Evolutionary conservation across 2,888 invertebrate genomes (phyloP), one percentile per base, ranked within the genome.

Genomic region (Metallyticus violacea): DNA sequence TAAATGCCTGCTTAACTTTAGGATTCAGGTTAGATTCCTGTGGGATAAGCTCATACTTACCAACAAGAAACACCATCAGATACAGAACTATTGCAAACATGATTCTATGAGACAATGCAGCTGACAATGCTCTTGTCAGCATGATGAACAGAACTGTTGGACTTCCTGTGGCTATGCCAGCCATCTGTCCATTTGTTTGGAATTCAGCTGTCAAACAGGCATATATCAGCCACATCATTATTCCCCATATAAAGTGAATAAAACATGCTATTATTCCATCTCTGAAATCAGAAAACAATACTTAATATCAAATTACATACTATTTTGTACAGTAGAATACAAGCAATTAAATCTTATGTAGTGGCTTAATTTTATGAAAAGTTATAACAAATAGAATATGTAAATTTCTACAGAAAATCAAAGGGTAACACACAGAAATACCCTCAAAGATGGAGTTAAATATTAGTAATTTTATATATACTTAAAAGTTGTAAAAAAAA

Each of bases 201-300:
- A 30, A 79, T 7, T 79, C 85, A 79, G 79, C 85, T 77, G 27
- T 26, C 6, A 85, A 79, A 79, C 79, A 85, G 4, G n/a, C 22
- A 26, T 85, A 85, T 25, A 29, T 29, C 26, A 85, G 26, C 85
- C 85, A 85, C 85, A 85, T 85, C 29, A 25, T 27, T n/a, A 85
- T 40, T 6, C 85, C 85, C 85, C 85, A 85, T n/a, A 79, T 1
- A 26, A 85, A 85, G 62, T 85, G 85, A 2, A 85, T 5, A 5
- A 85, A n/a, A 7, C 85, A 79, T 22, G 30, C 62, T 9, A 85
- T 7, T 2, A 30, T n/a, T 26, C 62, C 26, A 79, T 85, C 85
- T 79, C 85, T 85, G 22, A 26, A 22, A 79, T 62, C 4, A 62
- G 40, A 62, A 62, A 62, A 62, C 0, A 2, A 15, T 62, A 2